A percentile compares a stretch with the other conserved stretches of the same genome.
These are phyloP conservation scores for Pelecanus crispus DNA, from an alignment of 2,113 vertebrate genomes.

Conservation along the genomic window DNA sequence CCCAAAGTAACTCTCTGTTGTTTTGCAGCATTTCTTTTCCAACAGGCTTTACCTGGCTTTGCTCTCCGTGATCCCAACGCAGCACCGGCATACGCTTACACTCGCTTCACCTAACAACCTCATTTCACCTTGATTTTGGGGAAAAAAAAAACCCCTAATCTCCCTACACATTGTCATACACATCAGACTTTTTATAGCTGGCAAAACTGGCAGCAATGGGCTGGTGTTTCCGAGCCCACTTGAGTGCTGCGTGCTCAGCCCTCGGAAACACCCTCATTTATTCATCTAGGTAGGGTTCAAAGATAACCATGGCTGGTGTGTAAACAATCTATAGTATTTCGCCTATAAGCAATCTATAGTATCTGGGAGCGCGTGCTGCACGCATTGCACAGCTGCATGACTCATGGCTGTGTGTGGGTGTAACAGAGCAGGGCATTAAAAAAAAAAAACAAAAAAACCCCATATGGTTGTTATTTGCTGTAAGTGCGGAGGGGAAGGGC, in stretches of 20 bases:
- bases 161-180: fast-evolving
- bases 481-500: not conserved
- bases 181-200: not conserved
- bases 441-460: too few relatives aligned
- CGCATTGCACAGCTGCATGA: not conserved
- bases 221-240: not conserved
- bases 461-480: not conserved
- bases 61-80: not conserved
- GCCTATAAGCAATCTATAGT: not conserved
- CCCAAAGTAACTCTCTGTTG: not conserved
- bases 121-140: not conserved
- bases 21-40: not conserved
- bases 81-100: fast-evolving
- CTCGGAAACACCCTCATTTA: not conserved
- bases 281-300: not conserved
- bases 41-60: not conserved
- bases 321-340: not conserved
- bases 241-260: not conserved
- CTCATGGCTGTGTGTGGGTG: not conserved
- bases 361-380: not conserved
- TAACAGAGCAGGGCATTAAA: not conserved
- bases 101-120: not conserved
- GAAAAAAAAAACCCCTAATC: not conserved
- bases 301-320: too few relatives aligned
- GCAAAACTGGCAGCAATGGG: not conserved